Evolutionary conservation across 2,888 invertebrate species (phyloP).

Genomic region (Campoplex capitator): DNA sequence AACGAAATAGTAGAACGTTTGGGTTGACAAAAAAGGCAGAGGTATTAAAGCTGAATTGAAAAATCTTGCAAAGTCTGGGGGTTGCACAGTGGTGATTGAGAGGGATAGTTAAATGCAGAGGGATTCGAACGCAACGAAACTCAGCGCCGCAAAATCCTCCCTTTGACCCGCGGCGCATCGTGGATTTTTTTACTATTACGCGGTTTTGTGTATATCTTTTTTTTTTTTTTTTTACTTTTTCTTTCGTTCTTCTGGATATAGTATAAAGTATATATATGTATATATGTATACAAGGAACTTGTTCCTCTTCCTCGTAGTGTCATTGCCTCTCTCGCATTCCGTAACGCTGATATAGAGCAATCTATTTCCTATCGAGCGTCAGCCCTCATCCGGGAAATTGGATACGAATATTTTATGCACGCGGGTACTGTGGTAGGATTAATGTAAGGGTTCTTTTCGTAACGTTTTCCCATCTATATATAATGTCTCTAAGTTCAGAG

Average conservation of each 20-base stretch:
- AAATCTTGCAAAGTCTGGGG: slow-evolving; percentile 52
- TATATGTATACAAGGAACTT: not conserved
- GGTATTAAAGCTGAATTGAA: slow-evolving; percentile 69
- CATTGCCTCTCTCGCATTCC: slow-evolving; percentile 39
- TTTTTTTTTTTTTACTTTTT: not conserved
- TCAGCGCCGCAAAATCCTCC: slow-evolving; percentile 53
- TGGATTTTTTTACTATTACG: slow-evolving; percentile 52
- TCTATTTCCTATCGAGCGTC: slow-evolving; percentile 74
- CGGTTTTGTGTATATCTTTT: slow-evolving; percentile 2
- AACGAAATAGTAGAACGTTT: slow-evolving; percentile 64
- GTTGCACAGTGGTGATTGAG: slow-evolving; percentile 53
- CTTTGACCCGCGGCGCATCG: slow-evolving; percentile 30
- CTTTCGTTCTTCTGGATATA: slow-evolving; percentile 2
- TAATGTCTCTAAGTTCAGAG: not conserved
- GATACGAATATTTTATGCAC: slow-evolving; percentile 75
- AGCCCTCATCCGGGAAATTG: slow-evolving; percentile 74
- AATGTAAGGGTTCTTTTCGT: slow-evolving; percentile 46
- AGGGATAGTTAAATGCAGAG: slow-evolving; percentile 34
- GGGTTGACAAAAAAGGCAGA: slow-evolving; percentile 53
- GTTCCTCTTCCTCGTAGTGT: slow-evolving; percentile 5
- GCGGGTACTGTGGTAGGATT: slow-evolving; percentile 54
- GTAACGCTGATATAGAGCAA: slow-evolving; percentile 71
- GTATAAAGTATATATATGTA: not conserved
- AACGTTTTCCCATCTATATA: slow-evolving; percentile 21
- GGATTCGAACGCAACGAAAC: slow-evolving; percentile 61